Base-by-base conservation (phyloP, 2,888 invertebrate genomes). In the Philereme transversata region DNA sequence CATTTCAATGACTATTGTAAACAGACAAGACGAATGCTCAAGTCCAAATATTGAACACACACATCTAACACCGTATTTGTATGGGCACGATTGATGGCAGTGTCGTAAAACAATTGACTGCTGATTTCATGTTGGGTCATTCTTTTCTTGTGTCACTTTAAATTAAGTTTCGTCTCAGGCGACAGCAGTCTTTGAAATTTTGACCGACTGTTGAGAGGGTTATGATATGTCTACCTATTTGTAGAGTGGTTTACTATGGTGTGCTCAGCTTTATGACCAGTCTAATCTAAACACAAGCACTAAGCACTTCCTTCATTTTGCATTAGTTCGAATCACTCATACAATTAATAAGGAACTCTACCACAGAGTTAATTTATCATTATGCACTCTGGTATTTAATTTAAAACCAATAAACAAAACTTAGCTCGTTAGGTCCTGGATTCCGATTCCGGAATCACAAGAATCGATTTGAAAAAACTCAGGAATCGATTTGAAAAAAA, bases 381-480 rank as follows among this genome's bases (percentile, higher is more conserved):
- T 44, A n/a, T 7, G 10, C 4, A 46, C 22, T 22, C 46, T 4
- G n/a, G 35, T 47, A 47, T 47, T 47, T 47, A 62, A 65, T 68
- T 8, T 40, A 6, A 8, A 66, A 22, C 48, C 59, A 57, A 57
- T 64, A 70, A 64, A 68, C 67, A 60, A 70, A 68, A 67, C 65
- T 68, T 60, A 65, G 65, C 83, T 87, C 83, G 86, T 87, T 88
- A 88, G 80, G 54, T 70, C 74, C 73, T 73, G 75, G 79, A 76
- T 81, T 78, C 75, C 74, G 67, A 73, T 53, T 54, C 60, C 69
- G 74, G 83, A 72, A 83, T 82, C 71, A 72, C 69, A 65, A 76
- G 86, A 82, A 87, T 86, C 83, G 79, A 81, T 80, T 60, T 74
- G 77, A 87, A 76, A 86, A 86, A 83, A 80, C 67, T 61, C 53